Conservation (phyloP, 2,888 invertebrate species). For the Pollenia labialis region DNA sequence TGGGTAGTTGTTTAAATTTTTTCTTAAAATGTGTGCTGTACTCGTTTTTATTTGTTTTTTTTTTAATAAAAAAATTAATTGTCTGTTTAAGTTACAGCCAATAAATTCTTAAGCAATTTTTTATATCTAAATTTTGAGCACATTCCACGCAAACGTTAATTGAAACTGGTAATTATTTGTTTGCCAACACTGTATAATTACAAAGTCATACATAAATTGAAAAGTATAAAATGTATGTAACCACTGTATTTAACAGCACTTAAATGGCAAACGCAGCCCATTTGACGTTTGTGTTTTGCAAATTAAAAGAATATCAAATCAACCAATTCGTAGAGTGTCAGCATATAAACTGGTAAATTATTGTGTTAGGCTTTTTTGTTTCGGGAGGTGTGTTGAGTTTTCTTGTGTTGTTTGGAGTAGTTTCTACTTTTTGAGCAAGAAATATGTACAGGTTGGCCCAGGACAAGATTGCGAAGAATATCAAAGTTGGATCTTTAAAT, state of each 20-base stretch:
- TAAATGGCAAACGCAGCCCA: conserved; percentile 56
- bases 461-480: too few species aligned
- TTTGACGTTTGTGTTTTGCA: conserved; percentile 42
- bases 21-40: background rate
- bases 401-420: background rate
- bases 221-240: conserved; percentile 40
- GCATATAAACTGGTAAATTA: conserved; percentile 22
- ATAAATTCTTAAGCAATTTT: conserved; percentile 22
- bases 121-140: background rate
- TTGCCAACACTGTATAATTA: conserved; percentile 50
- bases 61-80: background rate
- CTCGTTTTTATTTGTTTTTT: background rate
- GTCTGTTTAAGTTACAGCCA: background rate
- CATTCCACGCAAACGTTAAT: conserved; percentile 4
- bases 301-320: conserved; percentile 46
- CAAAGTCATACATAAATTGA: conserved; percentile 18
- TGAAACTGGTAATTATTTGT: conserved; percentile 43
- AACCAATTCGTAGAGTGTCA: conserved; percentile 35
- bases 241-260: conserved; percentile 39
- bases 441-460: too few species aligned
- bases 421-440: too few species aligned
- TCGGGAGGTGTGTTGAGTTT: background rate
- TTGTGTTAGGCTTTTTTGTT: background rate
- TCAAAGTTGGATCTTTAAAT: too few species aligned
- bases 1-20: conserved; percentile 7